Evolutionary conservation across 1,140 invertebrate genomes (phyloP).

Genomic region (Aporrectodea caliginosa): DNA sequence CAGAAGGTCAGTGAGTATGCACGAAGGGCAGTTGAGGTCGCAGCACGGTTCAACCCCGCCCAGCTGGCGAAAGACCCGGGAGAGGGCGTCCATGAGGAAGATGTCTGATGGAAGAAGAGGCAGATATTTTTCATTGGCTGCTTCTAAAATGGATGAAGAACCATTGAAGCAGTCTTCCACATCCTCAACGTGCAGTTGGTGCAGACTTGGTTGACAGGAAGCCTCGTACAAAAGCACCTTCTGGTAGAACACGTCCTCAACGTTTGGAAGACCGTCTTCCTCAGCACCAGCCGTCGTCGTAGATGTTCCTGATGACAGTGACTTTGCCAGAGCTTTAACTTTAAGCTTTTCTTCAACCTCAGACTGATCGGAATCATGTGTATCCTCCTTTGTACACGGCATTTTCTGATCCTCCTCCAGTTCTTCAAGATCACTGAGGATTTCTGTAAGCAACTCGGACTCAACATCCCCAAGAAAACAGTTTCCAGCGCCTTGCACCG

Average conservation of each 20-base stretch:
- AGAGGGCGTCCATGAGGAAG: background rate
- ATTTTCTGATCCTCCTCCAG: background rate
- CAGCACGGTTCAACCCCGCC: background rate
- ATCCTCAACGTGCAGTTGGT: background rate
- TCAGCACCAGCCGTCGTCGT: background rate
- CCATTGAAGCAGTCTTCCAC: background rate
- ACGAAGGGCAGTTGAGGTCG: background rate
- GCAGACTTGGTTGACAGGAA: background rate
- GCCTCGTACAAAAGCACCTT: background rate
- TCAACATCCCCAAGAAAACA: background rate
- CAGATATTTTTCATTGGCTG: background rate
- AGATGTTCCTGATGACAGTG: background rate
- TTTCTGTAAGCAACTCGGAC: background rate
- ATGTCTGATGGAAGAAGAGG: background rate
- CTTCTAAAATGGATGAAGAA: background rate
- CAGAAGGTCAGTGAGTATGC: background rate
- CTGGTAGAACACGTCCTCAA: background rate
- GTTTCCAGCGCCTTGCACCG: background rate
- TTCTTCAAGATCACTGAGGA: background rate
- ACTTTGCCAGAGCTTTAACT: background rate
- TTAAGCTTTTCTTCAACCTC: background rate
- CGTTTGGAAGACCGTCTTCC: background rate
- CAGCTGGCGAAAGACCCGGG: background rate
- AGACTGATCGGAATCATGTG: background rate
- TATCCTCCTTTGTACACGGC: background rate